phyloP scores from a whole-genome alignment of 2,888 invertebrate species.

The Meandrusa payeni region DNA sequence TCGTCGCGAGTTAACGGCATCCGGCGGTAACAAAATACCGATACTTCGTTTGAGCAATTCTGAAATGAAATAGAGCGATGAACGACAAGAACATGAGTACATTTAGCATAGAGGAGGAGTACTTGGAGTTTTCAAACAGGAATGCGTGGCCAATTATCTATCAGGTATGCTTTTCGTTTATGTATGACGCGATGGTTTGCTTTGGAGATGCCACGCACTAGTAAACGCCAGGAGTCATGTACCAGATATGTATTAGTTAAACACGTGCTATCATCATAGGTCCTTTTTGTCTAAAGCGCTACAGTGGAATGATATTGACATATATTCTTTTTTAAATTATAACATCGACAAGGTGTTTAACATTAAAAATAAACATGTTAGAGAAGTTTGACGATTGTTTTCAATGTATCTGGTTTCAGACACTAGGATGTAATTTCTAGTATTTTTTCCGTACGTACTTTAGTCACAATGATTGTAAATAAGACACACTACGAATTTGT shows the following conservation, averaged over 20 bases:
- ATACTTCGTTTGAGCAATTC: conserved; percentile 37
- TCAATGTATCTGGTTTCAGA: no score
- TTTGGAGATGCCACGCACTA: conserved; percentile 49
- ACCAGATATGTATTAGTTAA: neutral
- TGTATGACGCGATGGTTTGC: conserved; percentile 38
- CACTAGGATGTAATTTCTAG: no score
- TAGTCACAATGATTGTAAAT: no score
- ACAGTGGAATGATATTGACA: no score
- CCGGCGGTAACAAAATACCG: conserved; percentile 36
- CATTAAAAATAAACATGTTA: no score
- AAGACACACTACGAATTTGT: no score
- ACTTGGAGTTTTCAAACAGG: conserved; percentile 84
- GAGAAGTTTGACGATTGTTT: no score
- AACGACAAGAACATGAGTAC: conserved; percentile 43
- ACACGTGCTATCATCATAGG: neutral
- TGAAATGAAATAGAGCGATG: conserved; percentile 47
- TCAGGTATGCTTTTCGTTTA: conserved; percentile 81
- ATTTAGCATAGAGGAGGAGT: conserved; percentile 84
- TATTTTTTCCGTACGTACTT: no score
- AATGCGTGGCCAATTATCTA: conserved; percentile 86
- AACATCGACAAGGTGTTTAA: no score
- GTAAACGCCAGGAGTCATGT: conserved; percentile 23
- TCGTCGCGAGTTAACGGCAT: conserved; percentile 38
- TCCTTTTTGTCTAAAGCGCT: conserved; percentile 1
- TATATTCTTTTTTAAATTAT: no score